Conservation (phyloP, 2,797 vertebrate species). For the Simalia tracyae region DNA sequence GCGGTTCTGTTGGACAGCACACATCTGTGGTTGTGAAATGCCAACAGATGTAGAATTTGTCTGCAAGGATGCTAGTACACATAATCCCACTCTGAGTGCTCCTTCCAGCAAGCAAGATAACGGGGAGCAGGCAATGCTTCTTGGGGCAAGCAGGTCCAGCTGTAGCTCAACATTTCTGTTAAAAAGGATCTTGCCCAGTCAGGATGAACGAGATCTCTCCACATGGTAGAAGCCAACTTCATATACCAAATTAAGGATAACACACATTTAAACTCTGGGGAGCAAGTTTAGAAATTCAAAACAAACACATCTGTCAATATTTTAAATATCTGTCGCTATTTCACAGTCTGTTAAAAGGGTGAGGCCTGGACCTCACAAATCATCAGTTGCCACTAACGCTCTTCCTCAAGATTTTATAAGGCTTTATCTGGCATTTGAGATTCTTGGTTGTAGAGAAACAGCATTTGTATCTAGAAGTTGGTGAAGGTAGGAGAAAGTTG, state of each 20-base stretch:
- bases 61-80: neutral
- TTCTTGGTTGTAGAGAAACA: neutral
- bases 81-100: neutral
- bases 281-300: neutral
- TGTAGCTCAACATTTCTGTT: no score
- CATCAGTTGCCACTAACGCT: neutral
- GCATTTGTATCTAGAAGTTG: neutral
- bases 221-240: neutral
- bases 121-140: no score
- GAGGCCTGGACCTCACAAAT: no score
- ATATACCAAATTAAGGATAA: neutral
- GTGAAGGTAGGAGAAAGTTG: neutral
- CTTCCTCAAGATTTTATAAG: neutral
- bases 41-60: no score
- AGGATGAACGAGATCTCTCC: neutral
- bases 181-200: neutral
- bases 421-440: neutral
- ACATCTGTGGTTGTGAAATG: neutral
- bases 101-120: neutral
- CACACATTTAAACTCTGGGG: no score
- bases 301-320: neutral
- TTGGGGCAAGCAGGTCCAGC: neutral
- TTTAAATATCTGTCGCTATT: no score
- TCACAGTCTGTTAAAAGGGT: no score
- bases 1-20: neutral